Evolutionary conservation across 2,113 vertebrate species (phyloP).

Genomic region (Mesoclemmys tuberculata): DNA sequence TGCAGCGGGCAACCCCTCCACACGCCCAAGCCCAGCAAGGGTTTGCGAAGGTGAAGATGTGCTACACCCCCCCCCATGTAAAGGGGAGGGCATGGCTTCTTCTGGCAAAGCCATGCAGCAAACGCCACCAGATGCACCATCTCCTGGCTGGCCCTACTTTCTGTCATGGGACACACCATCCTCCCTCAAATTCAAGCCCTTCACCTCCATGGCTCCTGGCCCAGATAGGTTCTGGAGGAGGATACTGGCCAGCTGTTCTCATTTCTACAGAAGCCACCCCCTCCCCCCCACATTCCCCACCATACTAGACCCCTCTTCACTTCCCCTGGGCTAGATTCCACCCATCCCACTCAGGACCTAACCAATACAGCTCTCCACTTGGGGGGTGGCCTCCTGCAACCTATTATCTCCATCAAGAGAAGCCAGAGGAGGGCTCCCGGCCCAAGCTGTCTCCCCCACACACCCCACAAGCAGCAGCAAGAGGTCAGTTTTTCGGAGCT

Average conservation of each 20-base stretch:
- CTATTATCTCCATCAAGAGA: neutral
- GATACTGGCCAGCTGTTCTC: neutral
- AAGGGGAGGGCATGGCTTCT: neutral
- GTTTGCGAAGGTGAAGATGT: neutral
- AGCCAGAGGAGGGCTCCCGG: neutral
- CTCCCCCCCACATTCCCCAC: neutral
- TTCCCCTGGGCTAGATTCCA: neutral
- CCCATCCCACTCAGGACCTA: neutral
- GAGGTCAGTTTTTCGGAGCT: fast-evolving
- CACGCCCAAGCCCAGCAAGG: neutral
- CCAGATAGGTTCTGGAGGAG: neutral
- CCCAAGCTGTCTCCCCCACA: neutral
- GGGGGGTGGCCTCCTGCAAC: neutral
- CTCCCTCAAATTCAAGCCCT: neutral
- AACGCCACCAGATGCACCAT: neutral
- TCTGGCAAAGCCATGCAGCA: neutral
- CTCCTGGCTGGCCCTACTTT: neutral
- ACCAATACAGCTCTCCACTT: neutral
- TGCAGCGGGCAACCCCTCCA: neutral
- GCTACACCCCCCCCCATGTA: neutral
- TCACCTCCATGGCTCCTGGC: no score
- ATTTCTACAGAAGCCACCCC: neutral
- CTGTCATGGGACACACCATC: neutral
- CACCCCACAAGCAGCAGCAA: neutral
- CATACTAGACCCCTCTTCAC: neutral